A percentile compares a stretch with the other conserved stretches of the same genome.
Evolutionary conservation across 2,797 vertebrate genomes (phyloP).

Genomic region (Helostoma temminkii): DNA sequence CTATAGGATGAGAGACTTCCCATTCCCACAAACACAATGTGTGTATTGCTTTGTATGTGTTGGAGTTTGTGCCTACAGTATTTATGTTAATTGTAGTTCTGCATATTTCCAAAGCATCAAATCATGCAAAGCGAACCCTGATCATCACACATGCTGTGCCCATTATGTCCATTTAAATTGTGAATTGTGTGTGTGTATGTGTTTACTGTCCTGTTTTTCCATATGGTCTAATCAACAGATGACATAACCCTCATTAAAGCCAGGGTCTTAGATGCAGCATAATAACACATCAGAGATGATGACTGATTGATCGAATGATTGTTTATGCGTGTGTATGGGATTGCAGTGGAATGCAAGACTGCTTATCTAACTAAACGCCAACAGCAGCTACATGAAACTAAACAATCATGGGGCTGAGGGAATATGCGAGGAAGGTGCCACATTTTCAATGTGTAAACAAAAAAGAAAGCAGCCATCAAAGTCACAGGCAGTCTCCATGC

Average conservation of each 20-base stretch:
- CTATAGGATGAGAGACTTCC: conserved; percentile 55
- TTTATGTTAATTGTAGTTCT: conserved; percentile 16
- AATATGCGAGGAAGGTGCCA: conserved; percentile 3
- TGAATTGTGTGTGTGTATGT: conserved; percentile 5
- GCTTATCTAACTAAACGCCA: conserved; percentile 14
- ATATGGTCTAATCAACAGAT: conserved; percentile 54
- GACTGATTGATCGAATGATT: conserved; percentile 43
- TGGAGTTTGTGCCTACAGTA: conserved; percentile 25
- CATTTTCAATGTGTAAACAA: conserved; percentile 44
- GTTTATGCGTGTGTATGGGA: conserved; percentile 7
- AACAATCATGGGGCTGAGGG: not conserved
- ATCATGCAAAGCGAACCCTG: conserved; percentile 22
- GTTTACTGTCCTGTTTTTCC: conserved; percentile 16
- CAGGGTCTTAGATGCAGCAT: conserved; percentile 31
- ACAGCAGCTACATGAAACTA: conserved; percentile 20
- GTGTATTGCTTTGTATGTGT: conserved; percentile 19
- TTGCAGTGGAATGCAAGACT: not conserved
- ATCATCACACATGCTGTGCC: conserved; percentile 40
- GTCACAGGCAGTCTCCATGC: conserved; percentile 25
- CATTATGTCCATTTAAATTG: conserved; percentile 56
- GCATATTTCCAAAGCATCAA: conserved; percentile 35
- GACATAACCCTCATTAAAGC: conserved; percentile 48
- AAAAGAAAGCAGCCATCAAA: conserved; percentile 34
- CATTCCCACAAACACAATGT: conserved; percentile 37
- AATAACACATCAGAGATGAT: conserved; percentile 26